Conservation (phyloP, 2,113 vertebrate genomes). For the Chunga burmeisteri region DNA sequence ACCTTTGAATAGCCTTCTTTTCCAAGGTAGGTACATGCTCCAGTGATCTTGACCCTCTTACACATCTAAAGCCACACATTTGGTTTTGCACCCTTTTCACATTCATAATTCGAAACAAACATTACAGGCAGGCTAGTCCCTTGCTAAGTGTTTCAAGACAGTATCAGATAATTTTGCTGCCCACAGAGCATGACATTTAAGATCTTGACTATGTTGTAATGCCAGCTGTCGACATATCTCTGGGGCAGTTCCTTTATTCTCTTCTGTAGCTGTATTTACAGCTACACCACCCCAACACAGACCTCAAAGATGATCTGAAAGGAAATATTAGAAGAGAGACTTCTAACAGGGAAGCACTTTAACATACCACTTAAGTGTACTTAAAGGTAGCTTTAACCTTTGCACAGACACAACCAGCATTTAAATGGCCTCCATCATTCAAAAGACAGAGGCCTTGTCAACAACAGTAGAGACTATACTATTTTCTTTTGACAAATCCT, state of each 20-base stretch:
- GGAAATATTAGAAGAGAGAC: neutral
- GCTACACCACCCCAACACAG: neutral
- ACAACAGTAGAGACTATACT: neutral
- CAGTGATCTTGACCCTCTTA: neutral
- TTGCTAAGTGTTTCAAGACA: neutral
- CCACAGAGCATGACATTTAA: neutral
- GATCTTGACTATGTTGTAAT: neutral
- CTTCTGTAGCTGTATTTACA: neutral
- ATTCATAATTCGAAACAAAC: neutral
- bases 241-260: neutral
- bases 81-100: neutral
- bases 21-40: neutral
- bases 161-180: neutral
- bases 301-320: neutral
- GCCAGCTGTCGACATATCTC: neutral
- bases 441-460: neutral
- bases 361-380: neutral
- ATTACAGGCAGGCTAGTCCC: neutral
- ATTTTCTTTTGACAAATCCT: neutral
- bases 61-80: neutral
- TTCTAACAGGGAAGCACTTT: neutral
- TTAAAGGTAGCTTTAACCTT: neutral
- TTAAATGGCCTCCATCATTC: neutral
- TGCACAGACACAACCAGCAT: neutral
- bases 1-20: neutral